These are phyloP conservation scores for Hippocampus kuda DNA, from an alignment of 2,797 vertebrate genomes.

Conservation along the genomic window DNA sequence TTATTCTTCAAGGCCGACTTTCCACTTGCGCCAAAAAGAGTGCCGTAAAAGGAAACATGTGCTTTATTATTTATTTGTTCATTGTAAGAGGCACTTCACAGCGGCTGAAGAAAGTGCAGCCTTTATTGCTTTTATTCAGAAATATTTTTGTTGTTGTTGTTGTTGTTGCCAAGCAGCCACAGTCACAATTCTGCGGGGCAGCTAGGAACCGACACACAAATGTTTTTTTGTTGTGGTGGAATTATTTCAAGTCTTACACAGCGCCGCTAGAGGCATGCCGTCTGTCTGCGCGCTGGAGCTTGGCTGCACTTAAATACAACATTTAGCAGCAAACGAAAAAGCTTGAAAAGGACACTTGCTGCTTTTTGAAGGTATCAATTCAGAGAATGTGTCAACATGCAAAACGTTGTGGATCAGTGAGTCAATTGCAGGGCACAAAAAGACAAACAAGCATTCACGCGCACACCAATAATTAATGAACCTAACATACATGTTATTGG, in stretches of 20 bases:
- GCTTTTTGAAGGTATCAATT: too few species aligned
- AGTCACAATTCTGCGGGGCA: background rate
- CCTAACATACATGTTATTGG: too few species aligned
- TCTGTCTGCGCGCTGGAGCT: background rate
- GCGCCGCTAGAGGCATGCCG: background rate
- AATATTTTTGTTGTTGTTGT: background rate
- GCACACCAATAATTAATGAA: too few species aligned
- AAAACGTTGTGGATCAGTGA: too few species aligned
- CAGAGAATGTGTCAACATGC: too few species aligned
- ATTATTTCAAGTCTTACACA: constrained; percentile 5
- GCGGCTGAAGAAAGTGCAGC: background rate
- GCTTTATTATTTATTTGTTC: constrained; percentile 42
- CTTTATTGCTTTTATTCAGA: background rate
- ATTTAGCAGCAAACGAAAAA: background rate
- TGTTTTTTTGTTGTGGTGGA: constrained; percentile 3
- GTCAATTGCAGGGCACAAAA: too few species aligned
- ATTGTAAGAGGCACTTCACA: constrained; percentile 24
- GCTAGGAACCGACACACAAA: background rate
- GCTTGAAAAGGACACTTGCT: too few species aligned
- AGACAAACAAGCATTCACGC: too few species aligned
- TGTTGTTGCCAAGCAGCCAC: constrained; percentile 1
- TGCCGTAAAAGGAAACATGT: constrained; percentile 33
- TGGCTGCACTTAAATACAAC: background rate
- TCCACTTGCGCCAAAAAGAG: constrained; percentile 22
- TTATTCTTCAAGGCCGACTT: constrained; percentile 10